phyloP scores from a whole-genome alignment of 2,797 vertebrate species.

The Phataginus tetradactyla region DNA sequence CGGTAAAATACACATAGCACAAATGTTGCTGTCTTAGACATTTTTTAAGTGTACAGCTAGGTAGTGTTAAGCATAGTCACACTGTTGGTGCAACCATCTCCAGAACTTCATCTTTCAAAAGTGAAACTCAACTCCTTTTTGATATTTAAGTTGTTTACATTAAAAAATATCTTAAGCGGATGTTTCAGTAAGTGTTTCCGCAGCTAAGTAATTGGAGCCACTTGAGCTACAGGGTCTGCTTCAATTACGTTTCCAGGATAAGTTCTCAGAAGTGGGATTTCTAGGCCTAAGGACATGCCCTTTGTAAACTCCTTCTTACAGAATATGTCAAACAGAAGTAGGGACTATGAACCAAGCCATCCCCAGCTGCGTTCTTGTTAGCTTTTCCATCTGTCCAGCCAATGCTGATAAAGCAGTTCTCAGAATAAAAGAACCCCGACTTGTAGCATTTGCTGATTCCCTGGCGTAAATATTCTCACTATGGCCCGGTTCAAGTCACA shows the following conservation, averaged over 20 bases:
- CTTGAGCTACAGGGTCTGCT: too few species aligned
- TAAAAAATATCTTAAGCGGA: neutral
- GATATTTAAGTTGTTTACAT: neutral
- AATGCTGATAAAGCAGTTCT: neutral
- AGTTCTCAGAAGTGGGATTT: neutral
- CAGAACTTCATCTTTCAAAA: neutral
- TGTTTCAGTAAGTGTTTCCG: neutral
- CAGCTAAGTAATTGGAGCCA: neutral
- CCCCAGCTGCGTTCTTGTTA: accelerated
- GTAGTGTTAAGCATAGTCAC: neutral
- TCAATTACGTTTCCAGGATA: neutral
- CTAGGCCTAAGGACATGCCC: neutral
- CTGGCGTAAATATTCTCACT: accelerated
- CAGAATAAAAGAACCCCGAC: accelerated
- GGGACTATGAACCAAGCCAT: accelerated
- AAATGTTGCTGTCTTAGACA: accelerated
- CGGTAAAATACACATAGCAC: accelerated
- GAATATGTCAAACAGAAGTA: neutral
- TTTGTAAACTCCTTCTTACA: accelerated
- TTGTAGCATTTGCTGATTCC: accelerated
- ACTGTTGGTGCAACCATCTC: accelerated
- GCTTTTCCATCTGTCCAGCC: too few species aligned
- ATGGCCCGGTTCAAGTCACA: accelerated
- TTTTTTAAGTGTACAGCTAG: accelerated
- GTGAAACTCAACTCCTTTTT: neutral